Evolutionary conservation across 2,888 invertebrate species (phyloP).

Genomic region (Tachina fera): DNA sequence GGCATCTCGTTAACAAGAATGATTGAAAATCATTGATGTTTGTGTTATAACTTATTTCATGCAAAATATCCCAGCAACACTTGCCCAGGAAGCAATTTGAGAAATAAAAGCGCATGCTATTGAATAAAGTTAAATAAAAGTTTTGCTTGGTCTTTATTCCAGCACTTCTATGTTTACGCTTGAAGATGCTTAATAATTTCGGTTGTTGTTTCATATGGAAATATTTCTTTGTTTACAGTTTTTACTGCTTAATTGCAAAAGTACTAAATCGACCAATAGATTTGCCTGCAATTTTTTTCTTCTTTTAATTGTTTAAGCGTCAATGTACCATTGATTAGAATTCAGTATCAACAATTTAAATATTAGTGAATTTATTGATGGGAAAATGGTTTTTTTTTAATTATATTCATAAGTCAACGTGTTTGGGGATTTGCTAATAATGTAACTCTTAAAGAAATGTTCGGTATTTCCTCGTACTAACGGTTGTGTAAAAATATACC

Average conservation of each 20-base stretch:
- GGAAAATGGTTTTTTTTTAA: not conserved
- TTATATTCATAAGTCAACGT: not conserved
- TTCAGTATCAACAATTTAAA: not conserved
- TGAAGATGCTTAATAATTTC: constrained; percentile 16
- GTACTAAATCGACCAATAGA: too few relatives aligned
- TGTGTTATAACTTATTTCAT: constrained; percentile 24
- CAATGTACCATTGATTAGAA: not conserved
- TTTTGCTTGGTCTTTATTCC: not conserved
- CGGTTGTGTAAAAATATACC: too few relatives aligned
- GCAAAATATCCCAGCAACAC: constrained; percentile 3
- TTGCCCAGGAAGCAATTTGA: not conserved
- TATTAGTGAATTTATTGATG: not conserved
- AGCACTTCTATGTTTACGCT: not conserved
- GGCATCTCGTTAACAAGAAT: constrained; percentile 33
- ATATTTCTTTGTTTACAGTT: constrained; percentile 11
- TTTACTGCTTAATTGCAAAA: constrained; percentile 31
- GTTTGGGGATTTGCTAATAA: not conserved
- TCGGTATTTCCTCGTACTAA: too few relatives aligned
- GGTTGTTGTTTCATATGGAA: constrained; percentile 11
- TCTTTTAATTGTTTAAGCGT: not conserved
- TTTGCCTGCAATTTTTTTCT: too few relatives aligned
- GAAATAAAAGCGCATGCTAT: not conserved
- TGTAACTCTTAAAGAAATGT: too few relatives aligned
- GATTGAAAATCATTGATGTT: constrained; percentile 28
- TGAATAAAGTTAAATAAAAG: not conserved